Evolutionary conservation across 2,113 vertebrate species (phyloP), one percentile per base, ranked within the genome.

Genomic region (Notarius quadriscutis): DNA sequence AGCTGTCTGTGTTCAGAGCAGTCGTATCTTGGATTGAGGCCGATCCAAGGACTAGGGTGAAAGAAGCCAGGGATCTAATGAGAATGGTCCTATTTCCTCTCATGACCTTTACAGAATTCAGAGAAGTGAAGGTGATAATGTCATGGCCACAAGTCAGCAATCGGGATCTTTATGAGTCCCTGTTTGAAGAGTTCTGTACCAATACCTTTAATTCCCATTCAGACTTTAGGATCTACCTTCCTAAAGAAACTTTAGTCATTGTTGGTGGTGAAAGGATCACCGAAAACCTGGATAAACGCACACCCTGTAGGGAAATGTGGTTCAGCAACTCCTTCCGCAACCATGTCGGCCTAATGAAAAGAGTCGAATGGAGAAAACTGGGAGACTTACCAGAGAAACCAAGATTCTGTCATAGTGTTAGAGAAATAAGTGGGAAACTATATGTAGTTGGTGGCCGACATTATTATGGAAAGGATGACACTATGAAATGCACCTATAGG

Each of bases 401-500:
- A 0, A 95, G 97, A 86, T 97, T 97, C 83, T 87, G 93, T 34
- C 97, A 99, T 0, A 96, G 95, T 17, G 95, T 96, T 12, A 93
- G 90, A 0, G 95, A 96, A 7, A 92, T 96, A 74, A 92, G 91
- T 48, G 96, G 93, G 79, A 85, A 88, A 58, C 94, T 99, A 78
- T 99, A 97, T 0, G 18, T 99, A 83, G 94, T 96, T 81, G 97
- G 97, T 25, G 97, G 97, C 51, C 96, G 97, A 83, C 95, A 93
- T 88, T 98, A 96, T 93, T 97, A 97, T 0, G 95, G 97, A 10
- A 88, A 83, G 34, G 18, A 20, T 11, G 96, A 96, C 91, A 96
- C 91, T 1, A 91, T 98, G 92, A 92, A 94, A 84, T 96, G 95
- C 0, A 95, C 95, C 87, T 96, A 95, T 92, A 97, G 96, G 97